Evolutionary conservation across 2,797 vertebrate species (phyloP), one percentile per base, ranked within the genome.

Genomic region (Valencia hispanica): DNA sequence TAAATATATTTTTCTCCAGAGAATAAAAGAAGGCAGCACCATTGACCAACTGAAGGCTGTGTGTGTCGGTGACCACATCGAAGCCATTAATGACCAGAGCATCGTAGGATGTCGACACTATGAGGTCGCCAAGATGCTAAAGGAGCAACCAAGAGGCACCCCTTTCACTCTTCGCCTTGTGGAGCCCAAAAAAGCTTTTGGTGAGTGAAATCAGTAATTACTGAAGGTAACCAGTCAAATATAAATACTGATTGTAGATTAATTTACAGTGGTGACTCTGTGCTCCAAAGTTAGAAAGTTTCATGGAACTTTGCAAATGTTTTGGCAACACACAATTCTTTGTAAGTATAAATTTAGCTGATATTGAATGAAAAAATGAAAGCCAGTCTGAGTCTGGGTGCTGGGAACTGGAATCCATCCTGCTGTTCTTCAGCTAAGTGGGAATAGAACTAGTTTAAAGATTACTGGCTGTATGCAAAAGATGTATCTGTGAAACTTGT

Each of bases 71-170:
- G 98, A 99, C 92, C 97, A 97, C 94, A 99, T 99, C 0, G 98
- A 99, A 87, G 97, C 97, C 90, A 98, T 99, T 90, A 99, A 99
- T 0, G 97, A 98, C 88, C 97, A 97, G 87, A 98, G 96, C 82
- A 99, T 99, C 4, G 98, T 99, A 0, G 98, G 98, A 70, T 99
- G 97, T 88, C 96, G 98, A 25, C 98, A 99, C 90, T 99, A 99
- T 0, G 98, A 99, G 89, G 98, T 99, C 66, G 98, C 98, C 20
- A 97, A 97, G 89, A 99, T 99, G 97, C 93, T 99, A 17, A 97
- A 99, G 25, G 98, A 99, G 86, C 96, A 99, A 81, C 95, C 94
- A 0, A 95, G 96, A 83, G 95, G 96, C 0, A 93, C 94, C 43
- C 96, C 97, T 2, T 99, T 99, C 94, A 98, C 97, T 2, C 94